Evolutionary conservation across 2,113 vertebrate genomes (phyloP), one percentile per base, ranked within the genome.

Genomic region (Eudyptes chrysolophus): DNA sequence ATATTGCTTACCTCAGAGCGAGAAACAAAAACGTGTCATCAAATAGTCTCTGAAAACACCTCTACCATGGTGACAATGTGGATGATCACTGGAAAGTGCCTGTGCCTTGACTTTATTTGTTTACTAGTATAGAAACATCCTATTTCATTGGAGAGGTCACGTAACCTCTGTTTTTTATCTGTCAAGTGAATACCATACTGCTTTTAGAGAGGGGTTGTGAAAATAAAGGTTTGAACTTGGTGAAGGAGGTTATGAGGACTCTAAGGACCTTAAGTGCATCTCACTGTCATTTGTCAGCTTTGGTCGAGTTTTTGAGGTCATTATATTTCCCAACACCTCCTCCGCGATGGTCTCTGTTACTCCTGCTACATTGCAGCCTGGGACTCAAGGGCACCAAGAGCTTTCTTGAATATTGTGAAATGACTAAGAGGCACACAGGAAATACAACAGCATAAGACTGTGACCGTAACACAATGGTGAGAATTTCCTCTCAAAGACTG

Each of bases 321-420:
- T 5, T 49, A 0, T 15, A 24, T 69, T 69, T 70, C 27, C 26
- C 11, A 36, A 7, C 9, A 49, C 42, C 25, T 62, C 40, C 25
- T 62, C 30, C 1, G 0, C 1, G 2, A 29, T 1, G 4, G 55
- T 8, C 30, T 48, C 25, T 61, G 13, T 36, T 36, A 7, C 15
- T 82, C 11, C 15, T 87, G 21, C 34, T 68, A 9, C 11, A 3
- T 6, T 36, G n/a, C 62, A 75, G 17, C 42, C 14, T 79, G 42
- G 10, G 15, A 78, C 58, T 8, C 25, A n/a, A 60, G 20, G 40
- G 16, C 68, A 61, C 8, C 6, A 18, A 75, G 44, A 40, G 10
- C 16, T 61, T 92, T 80, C 76, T n/a, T 66, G 38, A 68, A 32
- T 75, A 22, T n/a, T 54, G 20, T 32, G 34, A 75, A 81, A 48